Conservation (phyloP, 2,888 invertebrate species). For the Campoplex nolae region DNA sequence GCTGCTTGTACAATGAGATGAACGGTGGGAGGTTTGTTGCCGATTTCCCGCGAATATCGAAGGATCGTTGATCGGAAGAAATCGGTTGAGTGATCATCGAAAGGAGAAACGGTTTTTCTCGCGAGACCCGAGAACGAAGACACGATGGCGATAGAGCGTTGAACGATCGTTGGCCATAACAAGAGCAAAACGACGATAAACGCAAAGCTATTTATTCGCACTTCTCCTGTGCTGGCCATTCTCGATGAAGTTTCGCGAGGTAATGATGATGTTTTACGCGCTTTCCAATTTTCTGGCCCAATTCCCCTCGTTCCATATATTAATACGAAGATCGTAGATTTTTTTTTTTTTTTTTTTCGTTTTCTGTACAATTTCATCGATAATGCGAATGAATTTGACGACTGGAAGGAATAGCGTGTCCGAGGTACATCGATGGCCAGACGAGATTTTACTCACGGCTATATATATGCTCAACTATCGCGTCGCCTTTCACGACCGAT, state of each 20-base stretch:
- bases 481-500: slow-evolving; percentile 16
- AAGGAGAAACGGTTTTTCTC: not conserved
- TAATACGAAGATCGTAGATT: not conserved
- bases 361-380: slow-evolving; percentile 13
- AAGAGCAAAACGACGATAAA: slow-evolving; percentile 6
- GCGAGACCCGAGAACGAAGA: not conserved
- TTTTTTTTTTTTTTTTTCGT: not conserved
- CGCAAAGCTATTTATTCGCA: not conserved
- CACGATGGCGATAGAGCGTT: not conserved
- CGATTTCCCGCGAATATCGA: slow-evolving; percentile 41
- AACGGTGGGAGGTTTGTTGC: slow-evolving; percentile 2
- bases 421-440: slow-evolving; percentile 33
- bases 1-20: slow-evolving; percentile 41
- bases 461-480: not conserved
- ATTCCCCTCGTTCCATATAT: not conserved
- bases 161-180: not conserved
- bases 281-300: not conserved
- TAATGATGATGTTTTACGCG: slow-evolving; percentile 30
- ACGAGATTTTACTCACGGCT: slow-evolving; percentile 41
- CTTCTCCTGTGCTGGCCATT: slow-evolving; percentile 27
- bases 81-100: not conserved
- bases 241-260: slow-evolving; percentile 26
- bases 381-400: slow-evolving; percentile 37
- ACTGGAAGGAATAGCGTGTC: slow-evolving; percentile 7
- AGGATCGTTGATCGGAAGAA: slow-evolving; percentile 11